Percentiles rank a stretch among this genome's conserved stretches.
These are phyloP conservation scores for Urocolius indicus DNA, from an alignment of 2,113 vertebrate species.

Conservation along the genomic window DNA sequence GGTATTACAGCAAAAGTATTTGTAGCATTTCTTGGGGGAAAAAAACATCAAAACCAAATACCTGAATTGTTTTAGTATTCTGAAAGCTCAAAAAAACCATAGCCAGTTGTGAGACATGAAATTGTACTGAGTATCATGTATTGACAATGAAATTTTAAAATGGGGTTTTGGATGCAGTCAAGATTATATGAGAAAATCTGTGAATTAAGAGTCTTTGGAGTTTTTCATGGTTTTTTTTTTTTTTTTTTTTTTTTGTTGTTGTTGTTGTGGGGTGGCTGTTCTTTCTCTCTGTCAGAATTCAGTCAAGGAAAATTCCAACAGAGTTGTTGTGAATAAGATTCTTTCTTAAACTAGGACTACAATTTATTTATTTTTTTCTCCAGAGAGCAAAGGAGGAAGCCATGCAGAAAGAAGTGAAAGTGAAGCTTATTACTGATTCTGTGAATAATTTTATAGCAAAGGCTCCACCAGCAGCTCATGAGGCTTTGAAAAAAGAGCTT, in stretches of 20 bases:
- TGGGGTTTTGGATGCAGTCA: not conserved
- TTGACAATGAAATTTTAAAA: not conserved
- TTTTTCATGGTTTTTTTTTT: not conserved
- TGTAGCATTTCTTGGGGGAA: not conserved
- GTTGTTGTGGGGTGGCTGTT: not conserved
- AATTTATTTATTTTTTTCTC: not conserved
- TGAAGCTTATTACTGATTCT: constrained; percentile 92
- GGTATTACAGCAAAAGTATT: not conserved
- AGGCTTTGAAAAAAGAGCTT: constrained; percentile 92
- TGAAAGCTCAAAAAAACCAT: not conserved
- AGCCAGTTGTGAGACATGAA: not conserved
- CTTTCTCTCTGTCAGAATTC: not conserved
- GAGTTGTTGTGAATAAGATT: not conserved
- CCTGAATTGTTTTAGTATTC: not conserved
- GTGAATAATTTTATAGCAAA: constrained; percentile 94
- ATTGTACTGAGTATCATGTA: not conserved
- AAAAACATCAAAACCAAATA: too few species aligned
- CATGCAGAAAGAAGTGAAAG: constrained; percentile 94
- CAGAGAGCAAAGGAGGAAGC: constrained; percentile 97
- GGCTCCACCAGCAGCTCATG: constrained; percentile 91
- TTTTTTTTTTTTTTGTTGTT: too few species aligned
- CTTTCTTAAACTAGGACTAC: not conserved
- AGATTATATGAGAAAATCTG: not conserved
- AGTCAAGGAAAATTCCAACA: not conserved
- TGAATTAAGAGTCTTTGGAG: not conserved